Conservation (phyloP, 2,888 invertebrate species). For the Electrophaes corylata region DNA sequence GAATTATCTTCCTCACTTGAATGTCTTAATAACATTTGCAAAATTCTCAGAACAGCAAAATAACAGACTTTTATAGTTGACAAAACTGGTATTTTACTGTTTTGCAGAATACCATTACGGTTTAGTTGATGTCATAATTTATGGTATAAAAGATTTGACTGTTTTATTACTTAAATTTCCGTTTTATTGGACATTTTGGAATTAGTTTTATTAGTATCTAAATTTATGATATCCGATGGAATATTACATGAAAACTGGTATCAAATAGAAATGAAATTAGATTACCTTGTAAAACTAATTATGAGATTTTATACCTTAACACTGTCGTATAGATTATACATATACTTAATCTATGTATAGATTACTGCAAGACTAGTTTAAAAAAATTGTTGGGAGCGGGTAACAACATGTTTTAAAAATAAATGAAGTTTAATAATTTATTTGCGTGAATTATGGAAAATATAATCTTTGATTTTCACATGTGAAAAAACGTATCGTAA, state of each 20-base stretch:
- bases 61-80: slow-evolving; percentile 6
- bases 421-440: too few species aligned
- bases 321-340: too few species aligned
- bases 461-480: background rate
- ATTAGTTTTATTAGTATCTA: slow-evolving; percentile 3
- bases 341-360: too few species aligned
- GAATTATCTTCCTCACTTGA: background rate
- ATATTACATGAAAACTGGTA: too few species aligned
- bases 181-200: slow-evolving; percentile 8
- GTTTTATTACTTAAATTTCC: slow-evolving; percentile 7
- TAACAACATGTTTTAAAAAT: too few species aligned
- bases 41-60: slow-evolving; percentile 14
- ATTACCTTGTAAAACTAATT: background rate
- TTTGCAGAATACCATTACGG: slow-evolving; percentile 18
- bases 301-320: too few species aligned
- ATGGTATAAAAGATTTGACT: background rate
- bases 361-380: too few species aligned
- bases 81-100: slow-evolving; percentile 23
- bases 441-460: too few species aligned
- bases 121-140: slow-evolving; percentile 8
- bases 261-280: background rate
- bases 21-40: slow-evolving; percentile 3
- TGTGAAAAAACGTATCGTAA: too few species aligned
- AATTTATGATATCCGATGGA: slow-evolving; percentile 10
- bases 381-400: too few species aligned